Conservation (phyloP, 2,888 invertebrate species). For the Metopia argyrocephala region DNA sequence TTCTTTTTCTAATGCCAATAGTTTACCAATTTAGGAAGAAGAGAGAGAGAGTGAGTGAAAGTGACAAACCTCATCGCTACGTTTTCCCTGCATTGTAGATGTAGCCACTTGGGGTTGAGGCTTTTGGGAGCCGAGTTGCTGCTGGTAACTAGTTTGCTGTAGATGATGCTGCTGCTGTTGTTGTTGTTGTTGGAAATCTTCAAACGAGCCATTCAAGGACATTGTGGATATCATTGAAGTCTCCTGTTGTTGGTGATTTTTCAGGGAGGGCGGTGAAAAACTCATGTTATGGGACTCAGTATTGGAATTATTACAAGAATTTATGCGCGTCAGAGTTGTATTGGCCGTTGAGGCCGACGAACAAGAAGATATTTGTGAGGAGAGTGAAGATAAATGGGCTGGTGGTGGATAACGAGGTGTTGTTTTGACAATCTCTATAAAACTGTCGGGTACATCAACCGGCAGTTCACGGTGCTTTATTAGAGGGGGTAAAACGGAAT, state of each 20-base stretch:
- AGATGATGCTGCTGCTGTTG: slow-evolving; percentile 50
- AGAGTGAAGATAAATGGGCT: slow-evolving; percentile 75
- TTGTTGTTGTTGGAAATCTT: slow-evolving; percentile 63
- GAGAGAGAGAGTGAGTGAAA: background rate
- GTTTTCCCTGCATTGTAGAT: slow-evolving; percentile 63
- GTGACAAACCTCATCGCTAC: slow-evolving; percentile 73
- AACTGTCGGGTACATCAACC: slow-evolving; percentile 93
- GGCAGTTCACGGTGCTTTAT: slow-evolving; percentile 83
- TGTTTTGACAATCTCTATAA: slow-evolving; percentile 89
- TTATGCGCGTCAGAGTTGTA: slow-evolving; percentile 69
- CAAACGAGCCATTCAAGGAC: slow-evolving; percentile 69
- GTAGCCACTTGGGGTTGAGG: slow-evolving; percentile 63
- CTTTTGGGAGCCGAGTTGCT: slow-evolving; percentile 44
- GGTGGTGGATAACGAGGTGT: slow-evolving; percentile 84
- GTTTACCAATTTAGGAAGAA: background rate
- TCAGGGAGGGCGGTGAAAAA: slow-evolving; percentile 60
- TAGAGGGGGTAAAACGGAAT: slow-evolving; percentile 61
- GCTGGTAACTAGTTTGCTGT: slow-evolving; percentile 35
- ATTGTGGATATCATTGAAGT: slow-evolving; percentile 68
- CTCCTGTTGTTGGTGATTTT: slow-evolving; percentile 68
- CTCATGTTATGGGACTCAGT: slow-evolving; percentile 58
- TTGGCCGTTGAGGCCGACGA: slow-evolving; percentile 73
- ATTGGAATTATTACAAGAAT: slow-evolving; percentile 65
- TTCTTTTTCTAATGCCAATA: background rate
- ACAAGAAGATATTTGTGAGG: slow-evolving; percentile 73